phyloP scores from a whole-genome alignment of 1,140 invertebrate genomes.

The Sycophila sp. region DNA sequence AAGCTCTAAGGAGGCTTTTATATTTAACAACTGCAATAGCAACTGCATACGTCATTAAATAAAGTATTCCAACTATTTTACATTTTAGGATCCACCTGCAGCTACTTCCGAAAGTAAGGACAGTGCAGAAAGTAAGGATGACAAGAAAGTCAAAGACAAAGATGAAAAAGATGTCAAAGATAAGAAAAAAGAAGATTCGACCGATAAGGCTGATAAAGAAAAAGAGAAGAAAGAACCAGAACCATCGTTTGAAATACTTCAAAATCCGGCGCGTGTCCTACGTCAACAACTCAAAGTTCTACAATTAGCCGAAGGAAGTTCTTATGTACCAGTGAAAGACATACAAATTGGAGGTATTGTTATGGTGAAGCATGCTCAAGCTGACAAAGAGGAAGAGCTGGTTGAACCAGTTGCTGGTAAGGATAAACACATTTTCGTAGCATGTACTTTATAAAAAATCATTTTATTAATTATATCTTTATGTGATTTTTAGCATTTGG shows the following conservation, averaged over 20 bases:
- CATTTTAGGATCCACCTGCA: constrained; percentile 1
- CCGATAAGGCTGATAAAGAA: constrained; percentile 68
- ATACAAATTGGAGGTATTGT: constrained; percentile 95
- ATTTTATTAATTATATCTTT: neutral
- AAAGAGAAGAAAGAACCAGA: constrained; percentile 84
- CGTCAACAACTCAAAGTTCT: constrained; percentile 93
- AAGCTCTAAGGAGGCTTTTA: neutral
- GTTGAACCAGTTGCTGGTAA: constrained; percentile 90
- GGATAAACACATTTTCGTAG: constrained; percentile 17
- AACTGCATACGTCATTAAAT: too few relatives aligned
- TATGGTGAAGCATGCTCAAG: constrained; percentile 85
- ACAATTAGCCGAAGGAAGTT: constrained; percentile 80
- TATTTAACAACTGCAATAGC: neutral
- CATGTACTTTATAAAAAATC: too few relatives aligned
- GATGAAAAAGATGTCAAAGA: constrained; percentile 68
- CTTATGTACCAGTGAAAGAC: constrained; percentile 90
- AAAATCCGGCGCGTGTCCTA: constrained; percentile 94
- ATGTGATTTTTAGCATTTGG: constrained; percentile 80
- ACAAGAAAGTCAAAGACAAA: constrained; percentile 54
- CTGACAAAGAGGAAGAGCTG: constrained; percentile 81
- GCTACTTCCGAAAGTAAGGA: neutral
- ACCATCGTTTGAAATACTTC: constrained; percentile 89
- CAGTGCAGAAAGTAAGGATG: constrained; percentile 61
- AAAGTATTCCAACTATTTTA: constrained; percentile 35
- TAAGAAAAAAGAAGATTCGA: constrained; percentile 65